These are phyloP conservation scores for Onchidella celtica DNA, from an alignment of 2,888 invertebrate species.

Conservation along the genomic window DNA sequence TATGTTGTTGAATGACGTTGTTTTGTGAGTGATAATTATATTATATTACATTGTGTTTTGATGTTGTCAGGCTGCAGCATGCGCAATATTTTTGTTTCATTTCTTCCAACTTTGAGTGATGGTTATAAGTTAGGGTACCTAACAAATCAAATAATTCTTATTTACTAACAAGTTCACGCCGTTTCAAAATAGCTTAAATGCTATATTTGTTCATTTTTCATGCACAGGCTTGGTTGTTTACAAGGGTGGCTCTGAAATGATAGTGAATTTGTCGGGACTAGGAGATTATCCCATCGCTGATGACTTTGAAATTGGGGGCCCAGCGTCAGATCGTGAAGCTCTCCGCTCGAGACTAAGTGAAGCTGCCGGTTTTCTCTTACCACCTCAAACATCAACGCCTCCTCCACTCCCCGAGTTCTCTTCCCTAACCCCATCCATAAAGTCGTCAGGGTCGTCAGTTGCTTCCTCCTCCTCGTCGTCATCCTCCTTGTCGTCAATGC, in stretches of 20 bases:
- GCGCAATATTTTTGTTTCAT: too few species aligned
- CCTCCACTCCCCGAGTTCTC: constrained; percentile 1
- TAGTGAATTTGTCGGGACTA: constrained; percentile 42
- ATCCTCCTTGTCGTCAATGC: background rate
- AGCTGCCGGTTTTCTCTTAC: background rate
- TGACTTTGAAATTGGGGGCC: background rate
- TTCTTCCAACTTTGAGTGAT: too few species aligned
- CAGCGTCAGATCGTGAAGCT: background rate
- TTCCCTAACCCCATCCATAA: background rate
- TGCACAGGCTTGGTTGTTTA: constrained; percentile 20
- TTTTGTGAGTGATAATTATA: too few species aligned
- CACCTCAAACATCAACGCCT: background rate
- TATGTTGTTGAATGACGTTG: too few species aligned
- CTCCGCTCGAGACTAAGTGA: background rate
- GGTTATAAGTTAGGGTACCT: too few species aligned
- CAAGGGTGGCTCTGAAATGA: constrained; percentile 30
- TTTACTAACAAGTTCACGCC: too few species aligned
- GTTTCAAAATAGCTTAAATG: too few species aligned
- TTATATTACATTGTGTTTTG: too few species aligned
- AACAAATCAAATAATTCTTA: too few species aligned
- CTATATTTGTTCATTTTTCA: too few species aligned
- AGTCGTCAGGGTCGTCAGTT: background rate
- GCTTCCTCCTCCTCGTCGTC: background rate
- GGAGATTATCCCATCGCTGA: constrained; percentile 43
- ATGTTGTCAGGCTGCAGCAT: too few species aligned